A percentile compares a stretch with the other conserved stretches of the same genome.
These are phyloP conservation scores for Anoplophora glabripennis DNA, from an alignment of 1,140 invertebrate genomes.

Conservation along the genomic window DNA sequence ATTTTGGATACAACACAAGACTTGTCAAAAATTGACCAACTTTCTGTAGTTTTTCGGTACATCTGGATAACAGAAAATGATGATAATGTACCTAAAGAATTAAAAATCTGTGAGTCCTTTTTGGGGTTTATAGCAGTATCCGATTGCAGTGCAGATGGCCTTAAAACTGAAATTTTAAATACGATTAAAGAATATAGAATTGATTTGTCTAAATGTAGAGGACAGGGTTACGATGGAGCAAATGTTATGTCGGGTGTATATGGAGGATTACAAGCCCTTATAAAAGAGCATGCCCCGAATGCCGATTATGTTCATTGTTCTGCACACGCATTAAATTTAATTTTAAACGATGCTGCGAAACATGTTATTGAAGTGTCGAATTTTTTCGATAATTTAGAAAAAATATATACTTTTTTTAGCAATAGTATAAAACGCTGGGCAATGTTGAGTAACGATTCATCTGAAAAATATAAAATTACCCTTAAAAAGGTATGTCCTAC, in stretches of 20 bases:
- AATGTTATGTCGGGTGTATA: conserved; percentile 27
- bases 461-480: conserved; percentile 27
- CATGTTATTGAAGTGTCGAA: conserved; percentile 20
- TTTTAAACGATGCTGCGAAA: conserved; percentile 32
- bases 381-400: conserved; percentile 28
- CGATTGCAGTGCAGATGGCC: conserved; percentile 25
- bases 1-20: conserved; percentile 27
- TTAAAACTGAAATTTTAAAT: conserved; percentile 26
- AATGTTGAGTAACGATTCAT: conserved; percentile 23
- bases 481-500: conserved; percentile 40
- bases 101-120: conserved; percentile 30
- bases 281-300: conserved; percentile 28
- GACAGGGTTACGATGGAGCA: conserved; percentile 27
- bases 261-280: conserved; percentile 26
- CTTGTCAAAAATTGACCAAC: conserved; percentile 24
- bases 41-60: conserved; percentile 25
- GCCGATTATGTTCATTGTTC: conserved; percentile 34
- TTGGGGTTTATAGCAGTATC: conserved; percentile 30
- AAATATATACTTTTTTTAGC: conserved; percentile 24
- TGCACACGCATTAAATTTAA: conserved; percentile 30
- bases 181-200: conserved; percentile 25
- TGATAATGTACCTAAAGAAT: conserved; percentile 18
- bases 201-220: conserved; percentile 29
- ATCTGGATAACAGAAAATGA: conserved; percentile 23
- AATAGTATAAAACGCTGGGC: conserved; percentile 27